A percentile compares a stretch with the other conserved stretches of the same genome.
Conservation (phyloP, 1,140 invertebrate species). For the Aphaenogaster floridana region DNA sequence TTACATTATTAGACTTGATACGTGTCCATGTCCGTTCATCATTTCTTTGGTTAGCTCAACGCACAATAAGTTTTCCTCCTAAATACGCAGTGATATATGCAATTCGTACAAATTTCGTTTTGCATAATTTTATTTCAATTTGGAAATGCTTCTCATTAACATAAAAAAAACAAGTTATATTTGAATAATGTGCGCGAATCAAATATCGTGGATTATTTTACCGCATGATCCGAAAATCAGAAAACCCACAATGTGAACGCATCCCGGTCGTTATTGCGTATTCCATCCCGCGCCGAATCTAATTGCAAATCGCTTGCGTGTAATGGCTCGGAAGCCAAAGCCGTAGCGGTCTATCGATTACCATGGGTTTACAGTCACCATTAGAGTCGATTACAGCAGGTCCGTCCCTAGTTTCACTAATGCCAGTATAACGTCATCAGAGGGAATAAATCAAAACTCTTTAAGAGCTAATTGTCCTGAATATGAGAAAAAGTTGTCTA, state of each 20-base stretch:
- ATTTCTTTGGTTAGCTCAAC: neutral
- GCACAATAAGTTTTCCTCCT: neutral
- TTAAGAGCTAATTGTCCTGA: neutral
- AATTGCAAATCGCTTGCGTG: slow-evolving; percentile 73
- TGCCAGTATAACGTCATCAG: slow-evolving; percentile 19
- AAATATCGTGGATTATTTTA: slow-evolving; percentile 11
- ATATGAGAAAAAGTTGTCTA: neutral
- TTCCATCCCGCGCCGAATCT: slow-evolving; percentile 55
- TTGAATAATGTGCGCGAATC: neutral
- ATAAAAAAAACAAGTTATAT: slow-evolving; percentile 37
- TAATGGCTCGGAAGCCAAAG: slow-evolving; percentile 61
- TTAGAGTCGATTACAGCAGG: slow-evolving; percentile 69
- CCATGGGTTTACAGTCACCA: slow-evolving; percentile 72
- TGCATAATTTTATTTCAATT: slow-evolving; percentile 8
- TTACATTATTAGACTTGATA: slow-evolving; percentile 21
- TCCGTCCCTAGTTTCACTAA: slow-evolving; percentile 9
- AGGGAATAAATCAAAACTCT: slow-evolving; percentile 25
- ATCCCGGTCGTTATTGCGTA: slow-evolving; percentile 48
- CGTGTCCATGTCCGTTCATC: neutral
- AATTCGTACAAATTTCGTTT: slow-evolving; percentile 26
- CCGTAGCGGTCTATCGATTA: slow-evolving; percentile 74
- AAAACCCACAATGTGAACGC: slow-evolving; percentile 48
- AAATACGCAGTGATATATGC: neutral
- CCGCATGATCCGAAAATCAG: slow-evolving; percentile 40
- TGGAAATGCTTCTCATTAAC: neutral